phyloP scores from a whole-genome alignment of 2,797 vertebrate species.

The Amphiprion clarkii region DNA sequence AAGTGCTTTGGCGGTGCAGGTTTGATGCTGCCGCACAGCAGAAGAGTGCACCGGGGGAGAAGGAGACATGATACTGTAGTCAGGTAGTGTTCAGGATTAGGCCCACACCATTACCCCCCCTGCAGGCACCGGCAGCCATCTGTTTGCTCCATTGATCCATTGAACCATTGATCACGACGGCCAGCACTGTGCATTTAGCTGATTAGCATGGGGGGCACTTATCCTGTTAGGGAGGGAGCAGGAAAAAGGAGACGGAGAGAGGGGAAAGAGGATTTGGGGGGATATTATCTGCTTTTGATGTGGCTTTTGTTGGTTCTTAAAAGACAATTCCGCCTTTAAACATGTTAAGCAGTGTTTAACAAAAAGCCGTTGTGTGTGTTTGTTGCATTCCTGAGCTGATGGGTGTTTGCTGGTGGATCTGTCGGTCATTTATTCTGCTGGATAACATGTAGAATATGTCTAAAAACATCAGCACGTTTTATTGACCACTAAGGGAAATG shows the following conservation, averaged over 20 bases:
- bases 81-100: slow-evolving; percentile 73
- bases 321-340: slow-evolving; percentile 42
- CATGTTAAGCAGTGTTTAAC: slow-evolving; percentile 45
- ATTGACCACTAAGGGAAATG: too few species aligned
- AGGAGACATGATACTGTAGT: slow-evolving; percentile 58
- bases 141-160: slow-evolving; percentile 78
- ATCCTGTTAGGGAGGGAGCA: slow-evolving; percentile 72
- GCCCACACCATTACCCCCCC: slow-evolving; percentile 26
- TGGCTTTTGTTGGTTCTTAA: slow-evolving; percentile 57
- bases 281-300: slow-evolving; percentile 67
- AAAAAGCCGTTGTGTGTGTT: slow-evolving; percentile 19
- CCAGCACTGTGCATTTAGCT: slow-evolving; percentile 74
- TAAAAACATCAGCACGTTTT: not conserved
- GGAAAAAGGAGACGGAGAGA: slow-evolving; percentile 32
- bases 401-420: slow-evolving; percentile 10
- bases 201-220: slow-evolving; percentile 78
- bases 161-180: slow-evolving; percentile 75
- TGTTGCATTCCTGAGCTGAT: slow-evolving; percentile 3
- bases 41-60: slow-evolving; percentile 15
- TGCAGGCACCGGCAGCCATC: slow-evolving; percentile 64
- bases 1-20: slow-evolving; percentile 42
- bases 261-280: slow-evolving; percentile 65
- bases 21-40: slow-evolving; percentile 23
- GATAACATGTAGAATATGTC: not conserved
- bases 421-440: not conserved